Percentiles rank a stretch among this genome's conserved stretches.
Evolutionary conservation across 2,797 vertebrate genomes (phyloP).

Genomic region (Molossus molossus): DNA sequence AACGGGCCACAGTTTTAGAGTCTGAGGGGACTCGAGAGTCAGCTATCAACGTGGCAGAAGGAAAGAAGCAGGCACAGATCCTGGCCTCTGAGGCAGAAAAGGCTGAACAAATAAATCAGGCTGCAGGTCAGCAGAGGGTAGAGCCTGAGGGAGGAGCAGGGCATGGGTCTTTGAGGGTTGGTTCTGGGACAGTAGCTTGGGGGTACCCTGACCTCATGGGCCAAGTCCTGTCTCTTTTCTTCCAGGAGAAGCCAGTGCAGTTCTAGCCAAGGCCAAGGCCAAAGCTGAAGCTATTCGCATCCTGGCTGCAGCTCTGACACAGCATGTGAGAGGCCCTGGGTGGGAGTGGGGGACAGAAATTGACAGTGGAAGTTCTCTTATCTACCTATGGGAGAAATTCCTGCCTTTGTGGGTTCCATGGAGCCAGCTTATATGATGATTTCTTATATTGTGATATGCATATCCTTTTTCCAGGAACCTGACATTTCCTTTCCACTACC

Average conservation of each 20-base stretch:
- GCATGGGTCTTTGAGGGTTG: not conserved
- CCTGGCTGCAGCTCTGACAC: conserved; percentile 93
- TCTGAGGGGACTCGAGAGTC: conserved; percentile 97
- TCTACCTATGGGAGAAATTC: not conserved
- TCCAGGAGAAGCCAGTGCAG: conserved; percentile 96
- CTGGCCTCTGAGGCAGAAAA: conserved; percentile 97
- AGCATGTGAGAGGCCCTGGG: conserved; percentile 91
- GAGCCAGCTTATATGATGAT: conserved; percentile 8
- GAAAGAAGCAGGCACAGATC: conserved; percentile 97
- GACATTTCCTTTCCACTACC: not conserved
- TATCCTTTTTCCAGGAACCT: not conserved
- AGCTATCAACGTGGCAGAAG: conserved; percentile 97
- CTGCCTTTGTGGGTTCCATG: conserved; percentile 21
- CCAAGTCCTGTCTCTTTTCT: conserved; percentile 62
- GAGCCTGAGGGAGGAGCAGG: not conserved
- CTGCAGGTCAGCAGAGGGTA: conserved; percentile 91
- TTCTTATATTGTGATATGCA: not conserved
- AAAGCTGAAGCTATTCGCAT: conserved; percentile 95
- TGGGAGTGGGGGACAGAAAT: conserved; percentile 72
- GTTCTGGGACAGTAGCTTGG: not conserved
- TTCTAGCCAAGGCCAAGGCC: conserved; percentile 96
- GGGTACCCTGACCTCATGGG: not conserved
- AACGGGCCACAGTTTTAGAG: conserved; percentile 97
- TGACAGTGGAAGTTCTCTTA: conserved; percentile 18
- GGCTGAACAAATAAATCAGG: conserved; percentile 96